Conservation (phyloP, 2,888 invertebrate genomes). For the Unio pictorum region DNA sequence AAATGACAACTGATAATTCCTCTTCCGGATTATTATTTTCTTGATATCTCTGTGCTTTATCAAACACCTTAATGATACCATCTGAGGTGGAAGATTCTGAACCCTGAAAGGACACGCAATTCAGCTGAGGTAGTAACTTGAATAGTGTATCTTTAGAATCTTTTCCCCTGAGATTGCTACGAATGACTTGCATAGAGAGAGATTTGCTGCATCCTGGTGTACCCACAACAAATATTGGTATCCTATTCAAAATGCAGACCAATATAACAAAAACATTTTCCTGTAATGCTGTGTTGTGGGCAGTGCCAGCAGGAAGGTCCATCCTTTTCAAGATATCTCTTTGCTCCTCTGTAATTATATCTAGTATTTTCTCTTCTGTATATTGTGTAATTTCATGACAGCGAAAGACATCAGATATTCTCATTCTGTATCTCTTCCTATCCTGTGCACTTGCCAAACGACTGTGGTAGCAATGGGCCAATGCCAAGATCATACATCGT, state of each 20-base stretch:
- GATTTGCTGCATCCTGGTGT: constrained; percentile 58
- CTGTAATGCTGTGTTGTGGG: constrained; percentile 43
- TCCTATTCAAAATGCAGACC: constrained; percentile 46
- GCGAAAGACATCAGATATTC: constrained; percentile 12
- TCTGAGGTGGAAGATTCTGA: constrained; percentile 57
- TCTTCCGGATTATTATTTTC: constrained; percentile 28
- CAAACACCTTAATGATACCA: constrained; percentile 56
- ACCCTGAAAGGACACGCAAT: constrained; percentile 52
- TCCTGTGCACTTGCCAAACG: constrained; percentile 21
- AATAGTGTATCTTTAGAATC: constrained; percentile 47
- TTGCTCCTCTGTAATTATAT: constrained; percentile 37
- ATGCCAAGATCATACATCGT: constrained; percentile 19
- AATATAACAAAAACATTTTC: constrained; percentile 56
- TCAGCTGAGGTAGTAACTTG: constrained; percentile 39
- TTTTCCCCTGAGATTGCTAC: constrained; percentile 49
- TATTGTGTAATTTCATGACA: not conserved
- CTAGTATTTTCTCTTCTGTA: constrained; percentile 15
- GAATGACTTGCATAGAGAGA: constrained; percentile 47
- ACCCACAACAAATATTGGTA: constrained; percentile 53
- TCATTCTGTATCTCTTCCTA: constrained; percentile 20
- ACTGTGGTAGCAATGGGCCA: constrained; percentile 36
- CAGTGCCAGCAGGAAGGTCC: constrained; percentile 45
- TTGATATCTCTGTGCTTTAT: constrained; percentile 47
- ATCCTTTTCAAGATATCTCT: constrained; percentile 41
- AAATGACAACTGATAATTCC: constrained; percentile 49